Conservation (phyloP, 2,113 vertebrate genomes). For the Echinops telfairi region DNA sequence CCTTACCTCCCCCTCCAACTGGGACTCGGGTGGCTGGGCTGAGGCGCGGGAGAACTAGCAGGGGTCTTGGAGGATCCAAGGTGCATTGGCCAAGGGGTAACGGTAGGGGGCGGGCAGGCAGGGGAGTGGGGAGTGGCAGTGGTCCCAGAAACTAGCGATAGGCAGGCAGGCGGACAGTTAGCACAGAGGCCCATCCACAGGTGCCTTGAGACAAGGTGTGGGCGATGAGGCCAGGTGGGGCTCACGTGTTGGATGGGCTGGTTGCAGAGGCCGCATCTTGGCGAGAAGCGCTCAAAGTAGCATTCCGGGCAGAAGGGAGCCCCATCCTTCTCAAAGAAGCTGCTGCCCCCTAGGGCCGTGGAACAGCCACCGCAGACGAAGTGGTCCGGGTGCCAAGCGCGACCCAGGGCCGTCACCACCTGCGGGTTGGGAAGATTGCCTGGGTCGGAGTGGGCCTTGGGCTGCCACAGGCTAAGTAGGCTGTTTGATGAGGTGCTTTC, state of each 20-base stretch:
- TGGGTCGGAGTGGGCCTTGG: not conserved
- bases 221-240: rapidly evolving
- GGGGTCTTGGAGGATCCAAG: not conserved
- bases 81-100: not conserved
- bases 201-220: not conserved
- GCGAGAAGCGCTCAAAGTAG: constrained; percentile 95
- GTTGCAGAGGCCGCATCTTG: constrained; percentile 93
- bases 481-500: not conserved
- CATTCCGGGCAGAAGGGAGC: constrained; percentile 94
- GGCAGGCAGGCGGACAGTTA: not conserved
- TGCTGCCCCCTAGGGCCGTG: constrained; percentile 92
- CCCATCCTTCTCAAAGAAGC: constrained; percentile 96
- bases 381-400: constrained; percentile 95
- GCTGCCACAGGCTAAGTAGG: not conserved
- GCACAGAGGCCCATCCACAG: not conserved
- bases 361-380: constrained; percentile 94
- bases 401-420: constrained; percentile 94
- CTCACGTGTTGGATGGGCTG: constrained; percentile 94
- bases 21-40: not conserved
- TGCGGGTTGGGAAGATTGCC: constrained; percentile 68
- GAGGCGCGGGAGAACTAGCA: not conserved
- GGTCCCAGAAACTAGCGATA: not conserved
- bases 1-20: not conserved
- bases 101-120: not conserved
- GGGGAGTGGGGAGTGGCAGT: not conserved